These are phyloP conservation scores for Thecocarcelia acutangulata DNA, from an alignment of 2,888 invertebrate species.

Conservation along the genomic window DNA sequence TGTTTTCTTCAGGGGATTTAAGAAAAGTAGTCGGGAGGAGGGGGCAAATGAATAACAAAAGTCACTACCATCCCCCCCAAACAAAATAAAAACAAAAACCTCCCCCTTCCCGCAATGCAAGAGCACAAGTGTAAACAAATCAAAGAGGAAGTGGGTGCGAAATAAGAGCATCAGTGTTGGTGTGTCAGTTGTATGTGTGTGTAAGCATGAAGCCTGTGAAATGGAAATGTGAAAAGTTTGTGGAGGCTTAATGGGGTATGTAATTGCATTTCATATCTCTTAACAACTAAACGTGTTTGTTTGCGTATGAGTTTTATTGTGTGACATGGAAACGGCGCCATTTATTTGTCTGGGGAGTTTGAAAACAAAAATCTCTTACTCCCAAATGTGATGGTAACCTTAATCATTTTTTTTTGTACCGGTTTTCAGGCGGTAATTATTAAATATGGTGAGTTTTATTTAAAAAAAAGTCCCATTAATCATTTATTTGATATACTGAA, in stretches of 20 bases:
- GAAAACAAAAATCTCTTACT: constrained; percentile 12
- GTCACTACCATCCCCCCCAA: constrained; percentile 32
- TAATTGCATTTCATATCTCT: constrained; percentile 66
- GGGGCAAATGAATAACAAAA: constrained; percentile 45
- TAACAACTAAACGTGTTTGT: not conserved
- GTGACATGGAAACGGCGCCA: constrained; percentile 55
- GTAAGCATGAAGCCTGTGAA: no score
- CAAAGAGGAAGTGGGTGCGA: constrained; percentile 24
- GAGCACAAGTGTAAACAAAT: constrained; percentile 64
- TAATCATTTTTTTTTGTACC: constrained; percentile 22
- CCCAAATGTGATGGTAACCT: constrained; percentile 33
- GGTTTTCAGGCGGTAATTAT: constrained; percentile 67
- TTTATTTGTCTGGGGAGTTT: constrained; percentile 61
- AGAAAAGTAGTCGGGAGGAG: no score
- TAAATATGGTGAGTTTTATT: constrained; percentile 58
- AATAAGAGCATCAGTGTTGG: not conserved
- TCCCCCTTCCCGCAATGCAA: not conserved
- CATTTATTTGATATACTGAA: constrained; percentile 53
- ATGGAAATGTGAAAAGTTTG: constrained; percentile 1
- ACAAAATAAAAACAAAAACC: not conserved
- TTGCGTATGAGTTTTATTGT: constrained; percentile 17
- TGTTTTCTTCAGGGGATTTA: constrained; percentile 48
- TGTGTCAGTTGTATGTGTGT: constrained; percentile 15
- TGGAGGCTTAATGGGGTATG: constrained; percentile 67
- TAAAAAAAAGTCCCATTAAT: constrained; percentile 45